These are phyloP conservation scores for Apotomis turbidana DNA, from an alignment of 2,888 invertebrate species.

Conservation along the genomic window DNA sequence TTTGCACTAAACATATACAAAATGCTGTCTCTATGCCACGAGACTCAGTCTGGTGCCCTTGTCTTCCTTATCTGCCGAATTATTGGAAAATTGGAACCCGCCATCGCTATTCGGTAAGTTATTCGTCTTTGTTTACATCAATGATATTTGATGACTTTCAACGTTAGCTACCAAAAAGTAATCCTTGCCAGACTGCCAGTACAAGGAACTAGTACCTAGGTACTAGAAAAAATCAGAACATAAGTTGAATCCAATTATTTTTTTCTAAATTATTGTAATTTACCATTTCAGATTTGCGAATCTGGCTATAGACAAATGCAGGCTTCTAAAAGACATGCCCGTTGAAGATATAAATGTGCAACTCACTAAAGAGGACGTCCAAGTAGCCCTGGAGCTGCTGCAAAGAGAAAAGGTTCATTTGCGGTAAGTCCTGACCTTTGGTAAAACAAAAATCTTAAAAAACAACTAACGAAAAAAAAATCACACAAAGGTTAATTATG, in stretches of 20 bases:
- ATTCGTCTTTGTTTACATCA: too few species aligned
- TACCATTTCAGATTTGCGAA: slow-evolving; percentile 78
- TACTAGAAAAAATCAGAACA: too few species aligned
- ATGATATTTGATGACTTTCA: too few species aligned
- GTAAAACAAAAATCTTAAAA: too few species aligned
- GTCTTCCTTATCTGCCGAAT: slow-evolving; percentile 88
- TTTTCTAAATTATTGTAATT: background rate
- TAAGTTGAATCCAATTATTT: background rate
- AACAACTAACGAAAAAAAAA: too few species aligned
- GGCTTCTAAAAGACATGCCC: slow-evolving; percentile 85
- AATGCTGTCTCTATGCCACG: slow-evolving; percentile 87
- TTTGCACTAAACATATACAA: slow-evolving; percentile 87
- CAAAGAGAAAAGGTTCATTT: slow-evolving; percentile 83
- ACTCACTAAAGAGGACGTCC: slow-evolving; percentile 87
- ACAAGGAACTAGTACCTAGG: too few species aligned
- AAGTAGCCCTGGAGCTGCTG: slow-evolving; percentile 85
- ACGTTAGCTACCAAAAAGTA: too few species aligned
- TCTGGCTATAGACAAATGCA: slow-evolving; percentile 88
- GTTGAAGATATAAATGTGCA: slow-evolving; percentile 85
- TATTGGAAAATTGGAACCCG: slow-evolving; percentile 86
- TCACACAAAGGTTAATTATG: too few species aligned
- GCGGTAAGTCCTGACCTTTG: slow-evolving; percentile 72
- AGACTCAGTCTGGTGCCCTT: slow-evolving; percentile 88
- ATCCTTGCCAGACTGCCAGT: too few species aligned
- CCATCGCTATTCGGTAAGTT: slow-evolving; percentile 66